Conservation (phyloP, 2,113 vertebrate species). For the Sinosuthora webbiana region DNA sequence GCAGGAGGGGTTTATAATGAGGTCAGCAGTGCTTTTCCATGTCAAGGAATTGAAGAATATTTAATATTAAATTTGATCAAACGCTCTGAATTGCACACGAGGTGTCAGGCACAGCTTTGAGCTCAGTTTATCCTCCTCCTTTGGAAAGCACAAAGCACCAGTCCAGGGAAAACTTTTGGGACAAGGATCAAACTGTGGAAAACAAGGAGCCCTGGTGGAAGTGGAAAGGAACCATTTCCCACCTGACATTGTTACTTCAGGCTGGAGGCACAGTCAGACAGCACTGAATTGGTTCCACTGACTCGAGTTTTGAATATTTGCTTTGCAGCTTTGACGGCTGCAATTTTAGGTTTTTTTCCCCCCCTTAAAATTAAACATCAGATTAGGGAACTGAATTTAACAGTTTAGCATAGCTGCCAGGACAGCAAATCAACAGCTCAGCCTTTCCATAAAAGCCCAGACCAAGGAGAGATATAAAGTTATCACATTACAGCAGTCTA, state of each 20-base stretch:
- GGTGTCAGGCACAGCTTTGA: not conserved
- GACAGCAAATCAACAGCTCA: not conserved
- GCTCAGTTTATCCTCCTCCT: not conserved
- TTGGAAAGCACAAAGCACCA: not conserved
- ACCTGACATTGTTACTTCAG: not conserved
- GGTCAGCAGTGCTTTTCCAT: not conserved
- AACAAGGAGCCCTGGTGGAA: not conserved
- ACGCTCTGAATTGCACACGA: not conserved
- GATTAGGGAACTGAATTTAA: not conserved
- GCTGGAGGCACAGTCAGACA: not conserved
- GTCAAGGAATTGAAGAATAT: not conserved
- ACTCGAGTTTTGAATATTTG: not conserved
- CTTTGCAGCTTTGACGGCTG: not conserved
- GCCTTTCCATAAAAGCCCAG: not conserved
- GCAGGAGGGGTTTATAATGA: not conserved
- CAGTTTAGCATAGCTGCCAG: not conserved
- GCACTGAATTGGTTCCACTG: not conserved
- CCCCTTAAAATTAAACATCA: not conserved
- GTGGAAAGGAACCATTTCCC: not conserved
- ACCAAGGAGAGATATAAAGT: not conserved
- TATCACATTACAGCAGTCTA: not conserved
- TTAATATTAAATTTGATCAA: not conserved
- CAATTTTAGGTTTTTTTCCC: not conserved
- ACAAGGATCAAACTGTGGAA: not conserved
- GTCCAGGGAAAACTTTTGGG: not conserved